Conservation (phyloP, 2,113 vertebrate genomes). For the Indri indri region DNA sequence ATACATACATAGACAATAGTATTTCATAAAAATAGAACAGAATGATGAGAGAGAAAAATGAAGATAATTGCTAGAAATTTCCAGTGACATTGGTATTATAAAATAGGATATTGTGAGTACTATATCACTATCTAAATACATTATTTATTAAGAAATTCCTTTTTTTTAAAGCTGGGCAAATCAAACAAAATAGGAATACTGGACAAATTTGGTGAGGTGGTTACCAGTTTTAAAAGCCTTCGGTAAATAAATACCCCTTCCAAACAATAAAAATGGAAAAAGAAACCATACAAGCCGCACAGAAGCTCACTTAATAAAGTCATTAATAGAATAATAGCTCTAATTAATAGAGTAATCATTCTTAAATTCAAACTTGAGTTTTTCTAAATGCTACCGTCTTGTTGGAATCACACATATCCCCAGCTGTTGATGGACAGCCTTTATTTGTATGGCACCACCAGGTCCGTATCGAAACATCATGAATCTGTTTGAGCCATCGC, state of each 20-base stretch:
- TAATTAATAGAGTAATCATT: background rate
- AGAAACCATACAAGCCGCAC: background rate
- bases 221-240: background rate
- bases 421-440: background rate
- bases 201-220: background rate
- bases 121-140: background rate
- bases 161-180: background rate
- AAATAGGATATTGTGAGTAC: background rate
- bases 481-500: background rate
- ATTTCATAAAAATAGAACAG: background rate
- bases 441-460: too few species aligned
- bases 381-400: background rate
- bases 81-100: background rate
- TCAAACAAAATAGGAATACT: background rate
- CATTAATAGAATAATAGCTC: too few species aligned
- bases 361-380: background rate
- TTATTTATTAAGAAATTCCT: background rate
- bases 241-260: background rate
- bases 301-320: background rate
- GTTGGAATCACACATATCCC: background rate
- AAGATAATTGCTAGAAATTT: background rate
- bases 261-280: background rate
- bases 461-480: background rate
- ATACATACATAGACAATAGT: background rate
- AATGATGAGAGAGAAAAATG: background rate